Percentiles rank a stretch among this genome's conserved stretches.
Conservation (phyloP, 1,140 invertebrate genomes). For the Brevipalpus yothersi region DNA sequence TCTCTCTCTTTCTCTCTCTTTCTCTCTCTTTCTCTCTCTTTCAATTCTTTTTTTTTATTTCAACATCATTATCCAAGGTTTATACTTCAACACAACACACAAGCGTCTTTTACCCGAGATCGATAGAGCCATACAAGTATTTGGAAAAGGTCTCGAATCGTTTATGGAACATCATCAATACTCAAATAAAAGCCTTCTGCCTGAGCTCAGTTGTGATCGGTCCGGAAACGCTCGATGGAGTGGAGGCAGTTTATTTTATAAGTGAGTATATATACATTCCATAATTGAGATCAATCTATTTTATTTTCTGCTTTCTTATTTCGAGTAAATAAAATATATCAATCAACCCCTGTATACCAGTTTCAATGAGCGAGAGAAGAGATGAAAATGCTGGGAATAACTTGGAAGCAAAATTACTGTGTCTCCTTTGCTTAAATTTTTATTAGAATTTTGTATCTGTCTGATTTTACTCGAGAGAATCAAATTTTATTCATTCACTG, state of each 20-base stretch:
- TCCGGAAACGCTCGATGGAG: slow-evolving; percentile 42
- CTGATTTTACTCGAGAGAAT: background rate
- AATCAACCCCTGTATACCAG: background rate
- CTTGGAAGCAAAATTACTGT: background rate
- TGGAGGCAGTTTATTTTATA: slow-evolving; percentile 38
- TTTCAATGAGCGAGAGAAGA: no score
- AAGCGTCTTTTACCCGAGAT: slow-evolving; percentile 54
- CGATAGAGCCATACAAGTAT: slow-evolving; percentile 63
- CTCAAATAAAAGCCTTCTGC: slow-evolving; percentile 40
- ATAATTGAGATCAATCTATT: background rate
- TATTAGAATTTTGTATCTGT: background rate
- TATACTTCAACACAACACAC: slow-evolving; percentile 68
- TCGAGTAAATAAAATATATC: background rate
- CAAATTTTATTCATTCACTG: background rate
- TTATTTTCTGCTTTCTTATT: background rate
- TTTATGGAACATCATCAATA: slow-evolving; percentile 42
- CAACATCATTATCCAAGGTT: slow-evolving; percentile 29
- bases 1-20: slow-evolving; percentile 8
- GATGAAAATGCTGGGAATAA: background rate
- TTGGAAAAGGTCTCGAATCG: slow-evolving; percentile 63
- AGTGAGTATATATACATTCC: slow-evolving; percentile 18
- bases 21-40: slow-evolving; percentile 7
- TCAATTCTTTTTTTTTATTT: background rate
- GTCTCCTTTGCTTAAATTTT: background rate
- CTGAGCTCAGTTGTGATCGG: slow-evolving; percentile 51